phyloP scores from a whole-genome alignment of 2,113 vertebrate species.

The Menura novaehollandiae region DNA sequence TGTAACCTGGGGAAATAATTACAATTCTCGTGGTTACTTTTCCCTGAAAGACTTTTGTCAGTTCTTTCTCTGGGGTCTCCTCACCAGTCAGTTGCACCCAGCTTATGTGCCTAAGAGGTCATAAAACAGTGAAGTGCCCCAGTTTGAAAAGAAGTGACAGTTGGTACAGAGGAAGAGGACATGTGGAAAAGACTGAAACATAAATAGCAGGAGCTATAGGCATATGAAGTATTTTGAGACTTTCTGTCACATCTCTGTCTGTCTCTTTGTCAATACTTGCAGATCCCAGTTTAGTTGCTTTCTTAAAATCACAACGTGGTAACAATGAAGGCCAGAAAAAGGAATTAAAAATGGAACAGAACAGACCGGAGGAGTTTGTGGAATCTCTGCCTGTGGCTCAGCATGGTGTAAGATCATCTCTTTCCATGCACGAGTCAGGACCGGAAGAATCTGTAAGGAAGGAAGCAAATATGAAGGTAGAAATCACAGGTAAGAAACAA shows the following conservation, averaged over 20 bases:
- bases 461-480: not conserved
- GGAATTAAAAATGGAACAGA: conserved; percentile 28
- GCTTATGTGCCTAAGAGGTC: not conserved
- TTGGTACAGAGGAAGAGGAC: not conserved
- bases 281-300: conserved; percentile 89
- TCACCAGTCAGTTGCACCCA: not conserved
- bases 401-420: not conserved
- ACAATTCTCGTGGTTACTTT: not conserved
- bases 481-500: conserved; percentile 69
- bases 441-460: conserved; percentile 50
- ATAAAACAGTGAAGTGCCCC: not conserved
- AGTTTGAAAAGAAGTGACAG: not conserved
- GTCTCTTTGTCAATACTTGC: conserved; percentile 42
- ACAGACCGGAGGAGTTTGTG: not conserved
- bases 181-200: not conserved
- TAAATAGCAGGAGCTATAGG: not conserved
- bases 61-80: not conserved
- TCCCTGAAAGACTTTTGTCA: not conserved
- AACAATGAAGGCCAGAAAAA: conserved; percentile 40
- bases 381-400: not conserved
- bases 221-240: not conserved
- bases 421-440: not conserved
- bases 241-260: conserved; percentile 17
- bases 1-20: not conserved
- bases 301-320: conserved; percentile 78